Conservation (phyloP, 2,888 invertebrate species). For the Tanytarsus gracilentus region DNA sequence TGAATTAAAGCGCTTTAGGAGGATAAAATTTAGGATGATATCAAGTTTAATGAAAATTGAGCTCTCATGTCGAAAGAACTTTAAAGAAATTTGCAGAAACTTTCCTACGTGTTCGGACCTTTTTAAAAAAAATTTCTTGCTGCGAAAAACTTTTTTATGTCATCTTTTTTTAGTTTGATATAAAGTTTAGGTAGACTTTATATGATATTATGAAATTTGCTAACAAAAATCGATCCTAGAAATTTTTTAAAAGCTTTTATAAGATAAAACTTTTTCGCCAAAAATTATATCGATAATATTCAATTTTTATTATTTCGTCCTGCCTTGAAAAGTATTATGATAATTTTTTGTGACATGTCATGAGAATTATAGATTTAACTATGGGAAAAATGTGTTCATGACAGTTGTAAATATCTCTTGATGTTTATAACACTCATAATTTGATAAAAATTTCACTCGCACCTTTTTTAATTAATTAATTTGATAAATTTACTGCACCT, state of each 20-base stretch:
- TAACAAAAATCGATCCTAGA: no score
- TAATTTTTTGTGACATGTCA: conserved; percentile 1
- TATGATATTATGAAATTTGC: no score
- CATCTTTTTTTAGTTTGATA: neutral
- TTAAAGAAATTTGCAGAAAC: no score
- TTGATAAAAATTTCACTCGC: neutral
- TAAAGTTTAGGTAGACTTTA: neutral
- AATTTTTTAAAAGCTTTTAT: no score
- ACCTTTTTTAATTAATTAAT: neutral
- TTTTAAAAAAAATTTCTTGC: conserved; percentile 12
- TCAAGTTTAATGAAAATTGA: no score
- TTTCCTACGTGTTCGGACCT: neutral
- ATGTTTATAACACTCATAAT: neutral
- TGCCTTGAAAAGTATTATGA: neutral
- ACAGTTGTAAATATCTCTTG: neutral
- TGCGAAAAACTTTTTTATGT: no score
- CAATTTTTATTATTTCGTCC: no score
- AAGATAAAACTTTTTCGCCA: no score
- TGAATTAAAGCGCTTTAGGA: no score
- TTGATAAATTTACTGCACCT: conserved; percentile 13
- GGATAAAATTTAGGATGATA: no score
- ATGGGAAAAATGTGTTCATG: neutral
- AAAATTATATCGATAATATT: no score
- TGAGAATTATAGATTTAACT: conserved; percentile 19
- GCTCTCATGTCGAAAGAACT: no score